phyloP scores from a whole-genome alignment of 30 jellyfish, hydroid and myxozoan genomes.

The Cassiopea xamachana region DNA sequence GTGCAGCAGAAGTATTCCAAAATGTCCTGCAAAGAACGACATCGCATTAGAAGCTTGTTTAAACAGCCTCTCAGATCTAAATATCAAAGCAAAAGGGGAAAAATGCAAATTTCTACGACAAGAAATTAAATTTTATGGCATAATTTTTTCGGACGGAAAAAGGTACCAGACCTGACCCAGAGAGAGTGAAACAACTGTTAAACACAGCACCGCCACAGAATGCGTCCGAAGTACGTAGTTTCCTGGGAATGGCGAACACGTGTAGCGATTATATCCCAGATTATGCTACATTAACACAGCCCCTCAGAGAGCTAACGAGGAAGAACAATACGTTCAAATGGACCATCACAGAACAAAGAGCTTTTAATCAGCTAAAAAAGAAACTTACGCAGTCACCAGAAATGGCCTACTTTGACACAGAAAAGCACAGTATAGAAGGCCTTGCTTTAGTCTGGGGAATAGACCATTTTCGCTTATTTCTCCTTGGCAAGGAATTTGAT shows the following conservation, averaged over 20 bases:
- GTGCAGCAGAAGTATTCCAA: conserved; percentile 61
- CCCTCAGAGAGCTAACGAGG: conserved; percentile 54
- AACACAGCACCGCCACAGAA: conserved; percentile 46
- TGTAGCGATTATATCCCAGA: conserved; percentile 28
- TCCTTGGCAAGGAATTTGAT: conserved; percentile 58
- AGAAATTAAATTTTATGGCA: conserved; percentile 65
- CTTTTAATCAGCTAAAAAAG: conserved; percentile 44
- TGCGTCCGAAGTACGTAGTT: conserved; percentile 59
- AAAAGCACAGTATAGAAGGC: conserved; percentile 55
- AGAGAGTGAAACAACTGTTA: conserved; percentile 43
- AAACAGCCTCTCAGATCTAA: conserved; percentile 38
- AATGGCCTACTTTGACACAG: conserved; percentile 66
- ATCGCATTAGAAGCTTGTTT: conserved; percentile 25
- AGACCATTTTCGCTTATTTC: conserved; percentile 50
- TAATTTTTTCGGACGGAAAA: conserved; percentile 46
- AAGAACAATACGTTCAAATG: conserved; percentile 40
- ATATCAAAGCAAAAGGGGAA: conserved; percentile 40
- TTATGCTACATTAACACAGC: conserved; percentile 45
- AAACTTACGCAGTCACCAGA: conserved; percentile 60
- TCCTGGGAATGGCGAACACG: conserved; percentile 61
- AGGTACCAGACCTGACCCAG: conserved; percentile 66
- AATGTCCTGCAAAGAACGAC: conserved; percentile 41
- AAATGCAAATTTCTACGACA: conserved; percentile 53
- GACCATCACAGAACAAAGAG: conserved; percentile 40
- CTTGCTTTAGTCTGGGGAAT: conserved; percentile 65